Percentiles rank a stretch among this genome's conserved stretches.
phyloP scores from a whole-genome alignment of 2,113 vertebrate genomes.

The Anhinga anhinga region DNA sequence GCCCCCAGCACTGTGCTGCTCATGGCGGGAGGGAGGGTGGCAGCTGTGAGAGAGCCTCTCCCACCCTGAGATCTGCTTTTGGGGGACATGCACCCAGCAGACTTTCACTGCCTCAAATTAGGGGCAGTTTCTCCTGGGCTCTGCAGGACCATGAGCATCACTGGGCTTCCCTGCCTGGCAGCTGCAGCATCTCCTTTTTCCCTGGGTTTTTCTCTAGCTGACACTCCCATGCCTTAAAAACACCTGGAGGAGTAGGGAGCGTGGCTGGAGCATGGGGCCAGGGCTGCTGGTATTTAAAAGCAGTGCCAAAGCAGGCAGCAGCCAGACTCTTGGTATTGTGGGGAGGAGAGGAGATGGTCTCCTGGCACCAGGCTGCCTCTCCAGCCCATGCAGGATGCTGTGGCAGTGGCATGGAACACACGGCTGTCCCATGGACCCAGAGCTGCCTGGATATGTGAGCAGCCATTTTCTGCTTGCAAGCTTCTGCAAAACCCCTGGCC shows the following conservation, averaged over 20 bases:
- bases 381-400: neutral
- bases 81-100: neutral
- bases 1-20: too few relatives aligned
- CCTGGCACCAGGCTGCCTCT: neutral
- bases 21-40: too few relatives aligned
- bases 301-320: neutral
- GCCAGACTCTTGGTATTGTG: neutral
- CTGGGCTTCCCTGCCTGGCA: neutral
- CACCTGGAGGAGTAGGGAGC: neutral
- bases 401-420: rapidly evolving
- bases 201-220: neutral
- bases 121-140: neutral
- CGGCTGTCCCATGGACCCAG: neutral
- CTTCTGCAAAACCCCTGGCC: neutral
- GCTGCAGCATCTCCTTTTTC: neutral
- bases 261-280: neutral
- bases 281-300: neutral
- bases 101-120: neutral
- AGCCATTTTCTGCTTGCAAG: neutral
- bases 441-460: neutral
- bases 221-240: neutral
- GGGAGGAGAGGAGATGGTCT: neutral
- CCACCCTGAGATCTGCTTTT: too few relatives aligned
- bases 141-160: neutral
- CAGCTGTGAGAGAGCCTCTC: neutral